These are phyloP conservation scores for Neodontobutis hainanensis DNA, from an alignment of 2,113 vertebrate species.

Conservation along the genomic window DNA sequence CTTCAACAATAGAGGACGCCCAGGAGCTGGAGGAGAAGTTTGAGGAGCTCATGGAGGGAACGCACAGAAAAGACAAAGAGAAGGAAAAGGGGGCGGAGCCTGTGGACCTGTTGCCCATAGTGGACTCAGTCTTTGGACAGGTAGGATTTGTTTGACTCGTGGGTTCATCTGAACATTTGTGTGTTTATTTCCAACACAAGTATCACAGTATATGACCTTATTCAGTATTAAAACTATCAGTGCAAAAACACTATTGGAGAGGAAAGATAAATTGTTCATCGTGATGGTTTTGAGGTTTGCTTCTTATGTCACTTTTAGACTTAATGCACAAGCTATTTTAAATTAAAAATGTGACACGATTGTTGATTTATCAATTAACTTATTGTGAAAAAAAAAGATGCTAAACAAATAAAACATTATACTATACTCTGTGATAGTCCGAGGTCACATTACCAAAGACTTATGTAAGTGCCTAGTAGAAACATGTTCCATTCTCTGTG, in stretches of 20 bases:
- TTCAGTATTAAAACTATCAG: too few species aligned
- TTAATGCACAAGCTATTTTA: too few species aligned
- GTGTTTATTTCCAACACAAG: too few species aligned
- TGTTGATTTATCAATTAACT: too few species aligned
- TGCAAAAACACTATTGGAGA: too few species aligned
- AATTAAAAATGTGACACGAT: too few species aligned
- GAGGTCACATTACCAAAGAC: background rate
- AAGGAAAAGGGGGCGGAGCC: constrained; percentile 45
- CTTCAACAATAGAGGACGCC: constrained; percentile 17
- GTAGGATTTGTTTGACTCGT: constrained; percentile 55
- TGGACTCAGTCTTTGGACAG: constrained; percentile 78
- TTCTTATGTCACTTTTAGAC: too few species aligned
- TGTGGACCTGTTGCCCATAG: constrained; percentile 68
- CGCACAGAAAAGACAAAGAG: constrained; percentile 39
- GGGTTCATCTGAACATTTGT: background rate
- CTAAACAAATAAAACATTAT: too few species aligned
- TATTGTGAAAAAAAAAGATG: too few species aligned
- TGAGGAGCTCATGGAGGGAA: constrained; percentile 64
- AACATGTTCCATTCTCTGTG: background rate
- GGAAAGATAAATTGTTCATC: too few species aligned
- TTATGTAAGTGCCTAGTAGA: constrained; percentile 1
- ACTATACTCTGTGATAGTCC: background rate
- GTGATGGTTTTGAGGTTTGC: too few species aligned
- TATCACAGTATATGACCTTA: too few species aligned
- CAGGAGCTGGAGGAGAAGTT: constrained; percentile 46